Evolutionary conservation across 2,797 vertebrate species (phyloP), one percentile per base, ranked within the genome.

Genomic region (Hippoglossus hippoglossus): DNA sequence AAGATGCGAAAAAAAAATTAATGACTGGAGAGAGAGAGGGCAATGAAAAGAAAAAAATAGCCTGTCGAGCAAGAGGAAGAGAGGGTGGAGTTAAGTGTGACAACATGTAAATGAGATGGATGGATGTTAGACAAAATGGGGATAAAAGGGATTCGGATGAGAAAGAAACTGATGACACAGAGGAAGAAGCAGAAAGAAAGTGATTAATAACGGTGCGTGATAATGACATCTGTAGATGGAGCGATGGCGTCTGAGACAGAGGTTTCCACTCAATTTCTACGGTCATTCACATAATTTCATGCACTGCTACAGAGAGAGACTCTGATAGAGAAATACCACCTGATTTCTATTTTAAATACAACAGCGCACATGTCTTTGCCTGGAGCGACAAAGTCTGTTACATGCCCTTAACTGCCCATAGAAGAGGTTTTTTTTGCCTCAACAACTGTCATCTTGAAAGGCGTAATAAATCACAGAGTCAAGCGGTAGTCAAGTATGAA

Each of bases 21-120:
- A 84, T 71, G 34, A 49, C 24, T 24, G 15, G 44, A 31, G 22
- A 55, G 65, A 13, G 47, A 24, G 5, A 31, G 22, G 49, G 68
- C 39, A 79, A 71, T 59, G 11, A 25, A 71, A 21, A 44, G 3
- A 18, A 5, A 13, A 8, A 46, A 46, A 46, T 18, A 46, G 44
- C 44, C 44, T 19, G 44, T 46, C 44, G 15, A 19, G 16, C 15
- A 46, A 46, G 18, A 46, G 44, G 4, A 19, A 16, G 44, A 46
- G 15, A 19, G 16, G 16, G 18, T 19, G 44, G 15, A 6, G 16
- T 46, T 19, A 46, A 46, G 67, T 75, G 56, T 69, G 67, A 71
- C 55, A 66, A 56, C 53, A 82, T 83, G 71, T 80, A 80, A 86
- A 86, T 76, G 67, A 74, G 67, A 73, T 34, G 61, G 68, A 83